A percentile compares a stretch with the other conserved stretches of the same genome.
phyloP scores from a whole-genome alignment of 2,797 vertebrate genomes.

The Oophaga sylvatica region DNA sequence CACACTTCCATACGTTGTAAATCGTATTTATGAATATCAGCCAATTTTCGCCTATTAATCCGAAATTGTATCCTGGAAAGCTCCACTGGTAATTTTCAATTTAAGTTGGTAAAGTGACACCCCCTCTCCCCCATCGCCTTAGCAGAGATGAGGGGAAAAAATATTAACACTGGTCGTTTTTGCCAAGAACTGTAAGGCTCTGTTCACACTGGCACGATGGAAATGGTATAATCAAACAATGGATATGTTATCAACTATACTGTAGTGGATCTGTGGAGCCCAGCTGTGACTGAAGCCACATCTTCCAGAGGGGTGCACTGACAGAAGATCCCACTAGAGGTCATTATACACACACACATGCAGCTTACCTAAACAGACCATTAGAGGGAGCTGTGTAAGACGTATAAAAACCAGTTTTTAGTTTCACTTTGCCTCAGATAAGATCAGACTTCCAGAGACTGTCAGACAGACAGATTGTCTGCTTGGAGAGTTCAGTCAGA shows the following conservation, averaged over 20 bases:
- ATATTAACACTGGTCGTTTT: neutral
- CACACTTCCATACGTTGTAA: neutral
- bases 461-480: no score
- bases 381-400: no score
- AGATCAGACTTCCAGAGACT: no score
- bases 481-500: no score
- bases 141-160: neutral
- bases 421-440: no score
- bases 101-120: neutral
- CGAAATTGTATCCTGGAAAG: slow-evolving; percentile 8
- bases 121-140: neutral
- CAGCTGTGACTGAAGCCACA: no score
- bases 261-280: no score
- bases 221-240: neutral
- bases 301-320: no score
- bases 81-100: neutral
- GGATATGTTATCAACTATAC: neutral
- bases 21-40: neutral
- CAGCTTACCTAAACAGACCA: no score
- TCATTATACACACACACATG: no score
- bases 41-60: slow-evolving; percentile 21
- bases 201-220: neutral
- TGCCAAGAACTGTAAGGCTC: neutral
- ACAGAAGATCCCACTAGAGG: no score
- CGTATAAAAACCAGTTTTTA: no score